phyloP scores from a whole-genome alignment of 2,797 vertebrate species.

The Xyrichtys novacula region DNA sequence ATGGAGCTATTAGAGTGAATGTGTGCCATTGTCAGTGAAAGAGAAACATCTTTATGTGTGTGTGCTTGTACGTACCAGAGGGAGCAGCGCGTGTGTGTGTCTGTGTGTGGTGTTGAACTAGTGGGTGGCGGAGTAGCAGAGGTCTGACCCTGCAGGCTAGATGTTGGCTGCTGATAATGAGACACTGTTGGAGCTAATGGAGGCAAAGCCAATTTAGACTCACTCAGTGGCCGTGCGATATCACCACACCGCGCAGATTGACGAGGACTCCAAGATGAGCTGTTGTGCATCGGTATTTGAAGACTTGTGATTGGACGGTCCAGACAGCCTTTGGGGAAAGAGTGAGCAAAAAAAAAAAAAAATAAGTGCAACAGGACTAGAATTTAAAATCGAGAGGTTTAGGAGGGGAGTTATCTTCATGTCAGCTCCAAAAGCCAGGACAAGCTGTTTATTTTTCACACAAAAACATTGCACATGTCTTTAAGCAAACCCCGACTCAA shows the following conservation, averaged over 20 bases:
- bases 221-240: slow-evolving; percentile 58
- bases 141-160: slow-evolving; percentile 63
- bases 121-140: slow-evolving; percentile 52
- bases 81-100: slow-evolving; percentile 16
- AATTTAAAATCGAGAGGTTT: slow-evolving; percentile 44
- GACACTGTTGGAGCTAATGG: slow-evolving; percentile 65
- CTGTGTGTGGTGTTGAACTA: slow-evolving; percentile 18
- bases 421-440: slow-evolving; percentile 2
- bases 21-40: slow-evolving; percentile 13
- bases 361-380: slow-evolving; percentile 19
- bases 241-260: slow-evolving; percentile 57
- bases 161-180: slow-evolving; percentile 73
- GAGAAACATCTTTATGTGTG: slow-evolving; percentile 13
- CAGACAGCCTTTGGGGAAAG: slow-evolving; percentile 23
- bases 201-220: slow-evolving; percentile 71
- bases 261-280: slow-evolving; percentile 52
- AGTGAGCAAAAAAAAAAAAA: neutral
- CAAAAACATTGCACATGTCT: slow-evolving; percentile 10
- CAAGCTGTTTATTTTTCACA: slow-evolving; percentile 12
- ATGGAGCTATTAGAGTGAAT: slow-evolving; percentile 43
- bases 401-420: neutral
- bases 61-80: slow-evolving; percentile 36
- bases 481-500: slow-evolving; percentile 19
- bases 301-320: slow-evolving; percentile 44
- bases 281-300: slow-evolving; percentile 49